Evolutionary conservation across 53 echinoderm and acorn worm species (phyloP).

Genomic region (Stichopus horrens): DNA sequence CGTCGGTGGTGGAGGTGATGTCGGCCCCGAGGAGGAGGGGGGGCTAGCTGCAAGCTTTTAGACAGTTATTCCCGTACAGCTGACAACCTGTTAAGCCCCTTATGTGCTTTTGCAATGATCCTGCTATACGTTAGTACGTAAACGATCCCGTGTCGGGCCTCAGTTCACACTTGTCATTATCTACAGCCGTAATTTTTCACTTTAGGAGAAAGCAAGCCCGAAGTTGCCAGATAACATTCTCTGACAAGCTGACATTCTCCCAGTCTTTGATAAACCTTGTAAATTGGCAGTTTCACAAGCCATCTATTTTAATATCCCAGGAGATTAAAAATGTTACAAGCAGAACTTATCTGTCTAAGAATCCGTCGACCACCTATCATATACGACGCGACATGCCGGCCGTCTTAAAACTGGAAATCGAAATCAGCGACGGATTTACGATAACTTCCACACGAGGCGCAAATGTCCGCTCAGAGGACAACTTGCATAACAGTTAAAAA

Average conservation of each 20-base stretch:
- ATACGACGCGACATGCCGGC: background rate
- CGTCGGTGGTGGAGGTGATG: no score
- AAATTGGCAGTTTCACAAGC: constrained; percentile 16
- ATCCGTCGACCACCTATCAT: background rate
- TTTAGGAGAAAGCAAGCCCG: background rate
- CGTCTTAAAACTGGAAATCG: background rate
- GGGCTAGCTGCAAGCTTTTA: no score
- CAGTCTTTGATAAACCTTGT: constrained; percentile 12
- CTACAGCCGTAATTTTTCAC: background rate
- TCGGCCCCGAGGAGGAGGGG: no score
- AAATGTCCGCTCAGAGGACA: background rate
- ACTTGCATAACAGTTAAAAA: background rate
- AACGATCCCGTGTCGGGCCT: background rate
- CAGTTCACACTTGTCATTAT: background rate
- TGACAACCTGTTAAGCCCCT: background rate
- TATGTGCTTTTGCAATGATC: background rate
- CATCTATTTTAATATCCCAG: constrained; percentile 22
- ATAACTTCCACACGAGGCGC: background rate
- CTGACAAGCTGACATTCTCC: background rate
- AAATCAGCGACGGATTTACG: background rate
- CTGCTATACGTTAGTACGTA: background rate
- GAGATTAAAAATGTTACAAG: constrained; percentile 28
- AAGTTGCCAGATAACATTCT: background rate
- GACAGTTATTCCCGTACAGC: no score
- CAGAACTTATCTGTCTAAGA: constrained; percentile 1